Evolutionary conservation across 2,888 invertebrate species (phyloP), one percentile per base, ranked within the genome.

Genomic region (Noctua comes): DNA sequence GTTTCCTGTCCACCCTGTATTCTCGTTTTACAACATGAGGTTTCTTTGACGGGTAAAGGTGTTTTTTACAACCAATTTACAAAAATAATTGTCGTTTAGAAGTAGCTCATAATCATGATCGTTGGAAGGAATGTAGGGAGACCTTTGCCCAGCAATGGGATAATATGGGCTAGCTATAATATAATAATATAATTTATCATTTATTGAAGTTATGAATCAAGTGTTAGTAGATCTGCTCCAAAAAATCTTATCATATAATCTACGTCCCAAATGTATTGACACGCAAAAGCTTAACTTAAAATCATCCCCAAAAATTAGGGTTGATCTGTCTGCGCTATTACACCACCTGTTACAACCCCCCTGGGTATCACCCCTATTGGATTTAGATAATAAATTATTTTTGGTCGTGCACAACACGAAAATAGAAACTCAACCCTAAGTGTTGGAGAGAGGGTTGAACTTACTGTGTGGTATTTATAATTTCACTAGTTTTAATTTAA

Each of bases 341-440:
- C 91, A 88, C 92, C 94, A 94, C 94, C 94, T 94, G 94, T 94
- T 93, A 92, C 91, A 85, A 90, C 86, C 90, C 93, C 89, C 89
- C 80, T 40, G 79, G 76, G 76, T 71, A 69, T 80, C 85, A 84
- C 88, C 91, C 88, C 90, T 89, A 86, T 88, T 86, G 88, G 86
- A 84, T 89, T 88, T 72, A 80, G 83, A 89, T 87, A 87, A 92
- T 92, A 91, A 92, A 92, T 92, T 92, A 91, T 88, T 82, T 73
- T 76, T 77, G 59, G 75, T 74, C 71, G 54, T 43, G 11, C 10
- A 24, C 7, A 46, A 13, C 27, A 31, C 16, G n/a, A 27, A 21
- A 66, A 57, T 16, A 18, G 7, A 85, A 81, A 81, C 11, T 82
- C 48, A 24, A 73, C 76, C 66, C 36, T 81, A 64, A 24, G 0